Evolutionary conservation across 2,797 vertebrate species (phyloP), one percentile per base, ranked within the genome.

Genomic region (Morelia viridis): DNA sequence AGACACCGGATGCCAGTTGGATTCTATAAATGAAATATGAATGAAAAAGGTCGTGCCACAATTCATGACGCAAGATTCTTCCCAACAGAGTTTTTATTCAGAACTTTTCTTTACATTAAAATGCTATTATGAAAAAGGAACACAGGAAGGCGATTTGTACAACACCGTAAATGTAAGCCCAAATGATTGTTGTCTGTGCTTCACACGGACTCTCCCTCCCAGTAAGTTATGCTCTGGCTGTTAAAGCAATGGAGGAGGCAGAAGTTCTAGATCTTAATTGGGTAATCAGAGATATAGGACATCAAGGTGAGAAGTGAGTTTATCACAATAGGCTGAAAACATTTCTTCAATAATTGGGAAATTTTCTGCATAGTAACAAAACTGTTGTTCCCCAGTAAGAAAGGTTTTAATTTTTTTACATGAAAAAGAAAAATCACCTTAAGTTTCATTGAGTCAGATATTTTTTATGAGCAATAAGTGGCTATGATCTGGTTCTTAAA

Each of bases 141-240:
- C 94, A 94, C 91, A 96, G 87, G 94, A 96, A 96, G 90, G 95
- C 93, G 94, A 87, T 89, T 94, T 95, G 15, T 94, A 93, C 92
- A 4, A 68, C 92, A 88, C 92, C 94, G 71, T 95, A 94, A 91
- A 91, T 50, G 64, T 53, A 93, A 96, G 94, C 92, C 87, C 50
- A 22, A 90, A 91, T 58, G 91, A 35, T 91, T 93, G 76, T 92
- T 89, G 91, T 2, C 90, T 76, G 86, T 2, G 92, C 91, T 85
- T 91, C 94, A 91, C 87, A 96, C 90, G 93, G 87, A 94, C 89
- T 76, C 83, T 91, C 76, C 91, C 87, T 95, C 71, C 64, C 76
- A 56, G 5, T 89, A 93, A 95, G 94, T 91, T 92, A 88, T 0
- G 0, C 61, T 87, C 12, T 71, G 31, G 28, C 62, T 91, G 90